Conservation (phyloP, 1,140 invertebrate genomes). For the Danaus plexippus region DNA sequence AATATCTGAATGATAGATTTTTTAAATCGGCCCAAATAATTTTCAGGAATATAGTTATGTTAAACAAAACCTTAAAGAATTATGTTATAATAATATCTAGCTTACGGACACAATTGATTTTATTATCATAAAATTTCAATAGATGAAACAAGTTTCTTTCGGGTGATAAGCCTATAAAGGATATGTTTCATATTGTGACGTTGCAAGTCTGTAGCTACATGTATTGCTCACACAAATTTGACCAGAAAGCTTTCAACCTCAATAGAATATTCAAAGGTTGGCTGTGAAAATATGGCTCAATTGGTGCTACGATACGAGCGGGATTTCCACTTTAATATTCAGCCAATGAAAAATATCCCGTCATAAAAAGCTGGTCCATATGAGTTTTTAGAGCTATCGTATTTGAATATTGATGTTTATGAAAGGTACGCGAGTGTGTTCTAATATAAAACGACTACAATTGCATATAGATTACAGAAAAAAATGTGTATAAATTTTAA, state of each 20-base stretch:
- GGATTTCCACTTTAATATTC: slow-evolving; percentile 60
- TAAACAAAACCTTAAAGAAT: too few species aligned
- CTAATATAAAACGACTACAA: too few species aligned
- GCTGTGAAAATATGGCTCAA: slow-evolving; percentile 60
- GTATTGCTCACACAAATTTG: slow-evolving; percentile 36
- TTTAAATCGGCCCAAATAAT: too few species aligned
- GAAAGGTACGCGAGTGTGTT: slow-evolving; percentile 32
- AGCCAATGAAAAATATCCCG: slow-evolving; percentile 55
- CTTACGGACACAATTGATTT: too few species aligned
- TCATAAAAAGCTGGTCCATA: slow-evolving; percentile 58
- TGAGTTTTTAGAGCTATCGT: slow-evolving; percentile 53
- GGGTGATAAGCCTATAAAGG: not conserved
- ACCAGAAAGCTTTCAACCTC: slow-evolving; percentile 44
- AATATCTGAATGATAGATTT: too few species aligned
- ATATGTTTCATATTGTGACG: not conserved
- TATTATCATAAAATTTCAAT: too few species aligned
- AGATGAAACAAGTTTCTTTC: not conserved
- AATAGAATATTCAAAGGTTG: slow-evolving; percentile 61
- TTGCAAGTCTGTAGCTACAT: slow-evolving; percentile 21
- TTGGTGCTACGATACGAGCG: slow-evolving; percentile 42
- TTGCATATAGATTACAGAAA: too few species aligned
- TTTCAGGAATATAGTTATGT: too few species aligned
- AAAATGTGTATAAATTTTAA: too few species aligned
- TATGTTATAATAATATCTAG: too few species aligned
- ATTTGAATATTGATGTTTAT: slow-evolving; percentile 67